These are phyloP conservation scores for Steinernema khuongi DNA, from an alignment of 1,140 invertebrate species.

Conservation along the genomic window DNA sequence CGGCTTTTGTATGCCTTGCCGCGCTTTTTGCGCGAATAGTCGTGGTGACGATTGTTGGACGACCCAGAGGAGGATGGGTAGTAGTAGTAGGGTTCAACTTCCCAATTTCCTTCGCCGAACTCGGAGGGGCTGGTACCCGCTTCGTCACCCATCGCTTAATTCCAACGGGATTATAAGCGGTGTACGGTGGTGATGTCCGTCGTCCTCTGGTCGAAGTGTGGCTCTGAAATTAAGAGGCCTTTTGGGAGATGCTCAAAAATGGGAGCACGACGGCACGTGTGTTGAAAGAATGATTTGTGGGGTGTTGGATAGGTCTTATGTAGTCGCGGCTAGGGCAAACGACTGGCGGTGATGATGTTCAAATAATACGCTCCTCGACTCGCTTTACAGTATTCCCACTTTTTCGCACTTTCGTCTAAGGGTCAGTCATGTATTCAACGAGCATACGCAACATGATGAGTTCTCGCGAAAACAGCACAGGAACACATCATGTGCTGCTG, in stretches of 20 bases:
- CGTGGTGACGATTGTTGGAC: conserved; percentile 15
- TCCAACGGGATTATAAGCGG: background rate
- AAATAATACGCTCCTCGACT: background rate
- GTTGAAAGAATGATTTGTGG: no score
- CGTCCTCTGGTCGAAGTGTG: background rate
- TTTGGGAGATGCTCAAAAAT: no score
- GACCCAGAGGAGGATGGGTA: background rate
- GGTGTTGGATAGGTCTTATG: no score
- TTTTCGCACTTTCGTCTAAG: background rate
- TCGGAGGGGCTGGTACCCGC: conserved; percentile 17
- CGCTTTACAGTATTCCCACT: background rate
- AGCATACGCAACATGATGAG: background rate
- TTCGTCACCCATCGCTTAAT: conserved; percentile 20
- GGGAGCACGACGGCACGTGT: no score
- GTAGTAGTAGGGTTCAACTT: conserved; percentile 29
- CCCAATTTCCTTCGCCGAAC: conserved; percentile 5
- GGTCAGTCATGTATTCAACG: background rate
- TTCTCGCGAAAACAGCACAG: background rate
- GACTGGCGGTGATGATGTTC: no score
- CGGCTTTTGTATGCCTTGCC: conserved; percentile 32
- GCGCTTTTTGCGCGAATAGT: conserved; percentile 23
- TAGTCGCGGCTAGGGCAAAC: no score
- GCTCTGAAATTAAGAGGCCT: background rate
- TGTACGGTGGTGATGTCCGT: no score
- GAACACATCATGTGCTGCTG: background rate